Base-by-base conservation (phyloP, 2,797 vertebrate genomes). In the Acrossocheilus wenchowensis region DNA sequence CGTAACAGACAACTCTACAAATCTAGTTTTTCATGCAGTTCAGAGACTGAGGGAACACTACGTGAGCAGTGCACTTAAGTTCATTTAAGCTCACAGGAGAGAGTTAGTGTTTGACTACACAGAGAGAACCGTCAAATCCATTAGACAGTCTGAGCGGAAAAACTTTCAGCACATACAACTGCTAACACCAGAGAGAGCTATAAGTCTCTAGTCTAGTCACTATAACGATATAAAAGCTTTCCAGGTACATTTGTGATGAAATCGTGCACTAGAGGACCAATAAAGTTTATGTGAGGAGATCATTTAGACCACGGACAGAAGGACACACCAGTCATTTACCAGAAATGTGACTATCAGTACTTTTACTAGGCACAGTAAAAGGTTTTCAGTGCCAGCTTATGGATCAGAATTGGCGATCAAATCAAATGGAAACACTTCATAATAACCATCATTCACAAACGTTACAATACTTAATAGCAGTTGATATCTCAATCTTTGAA, bases 11-110 rank as follows among this genome's bases (percentile, higher is more conserved):
- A 62, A 34, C 12, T 78, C 75, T 82, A 52, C 26, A 64, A 81
- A 34, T 69, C 85, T 84, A 85, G 15, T 66, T 78, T 21, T 57
- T 71, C 89, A 86, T 89, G 84, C 87, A 78, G 8, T 41, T 52
- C 4, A 69, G 54, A 50, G 64, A 60, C 21, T 39, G 11, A 81
- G 60, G 73, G 75, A 79, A 69, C 23, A 84, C 82, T 52, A 84
- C 2, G 30, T 52, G n/a, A 52, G 39, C 48, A 75, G 48, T 50
- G 48, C 48, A 50, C 71, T 57, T 10, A 15, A 66, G 62, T 72
- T 75, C 21, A 84, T 86, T 82, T 60, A 84, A 75, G 78, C 71
- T 80, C 80, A 85, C 1, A 82, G 69, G 9, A 64, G 48, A 23
- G 17, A 75, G 60, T 41, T 69, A 85, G 78, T 34, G 17, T 86